phyloP scores from a whole-genome alignment of 2,113 vertebrate species.

The Pluvianellus socialis region DNA sequence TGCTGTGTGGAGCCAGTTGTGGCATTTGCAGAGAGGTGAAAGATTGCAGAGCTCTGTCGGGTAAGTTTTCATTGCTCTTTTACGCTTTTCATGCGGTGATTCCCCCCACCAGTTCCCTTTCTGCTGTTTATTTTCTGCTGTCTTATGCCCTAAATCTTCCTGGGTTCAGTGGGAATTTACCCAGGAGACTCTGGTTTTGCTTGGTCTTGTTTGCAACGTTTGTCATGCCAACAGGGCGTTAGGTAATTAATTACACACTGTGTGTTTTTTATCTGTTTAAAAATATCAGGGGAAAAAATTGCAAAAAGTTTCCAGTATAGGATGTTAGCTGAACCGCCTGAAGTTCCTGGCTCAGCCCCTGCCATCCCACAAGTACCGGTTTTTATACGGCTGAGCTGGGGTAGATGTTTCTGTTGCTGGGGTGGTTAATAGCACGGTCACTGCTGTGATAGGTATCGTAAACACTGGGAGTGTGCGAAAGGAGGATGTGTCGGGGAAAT shows the following conservation, averaged over 20 bases:
- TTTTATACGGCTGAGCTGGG: background rate
- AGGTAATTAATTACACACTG: background rate
- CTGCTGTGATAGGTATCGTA: background rate
- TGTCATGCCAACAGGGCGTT: background rate
- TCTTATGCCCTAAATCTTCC: background rate
- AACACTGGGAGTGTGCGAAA: background rate
- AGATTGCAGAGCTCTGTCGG: background rate
- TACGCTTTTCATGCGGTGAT: background rate
- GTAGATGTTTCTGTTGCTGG: background rate
- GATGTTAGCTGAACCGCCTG: background rate
- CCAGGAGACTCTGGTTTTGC: background rate
- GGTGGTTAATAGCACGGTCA: background rate
- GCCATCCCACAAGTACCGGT: background rate
- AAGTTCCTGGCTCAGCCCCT: background rate
- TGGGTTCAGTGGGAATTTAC: background rate
- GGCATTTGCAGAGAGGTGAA: background rate
- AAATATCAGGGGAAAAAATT: background rate
- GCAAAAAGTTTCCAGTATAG: constrained; percentile 2
- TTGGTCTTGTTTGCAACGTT: background rate
- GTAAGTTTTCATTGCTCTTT: constrained; percentile 8
- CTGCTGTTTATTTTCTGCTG: background rate
- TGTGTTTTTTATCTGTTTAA: constrained; percentile 7
- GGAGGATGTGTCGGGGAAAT: background rate
- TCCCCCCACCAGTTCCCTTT: background rate
- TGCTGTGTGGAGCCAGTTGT: background rate